Percentiles rank a stretch among this genome's conserved stretches.
These are phyloP conservation scores for Oikopleura vanhoeffeni DNA, from an alignment of 23 tunicate species.

Conservation along the genomic window DNA sequence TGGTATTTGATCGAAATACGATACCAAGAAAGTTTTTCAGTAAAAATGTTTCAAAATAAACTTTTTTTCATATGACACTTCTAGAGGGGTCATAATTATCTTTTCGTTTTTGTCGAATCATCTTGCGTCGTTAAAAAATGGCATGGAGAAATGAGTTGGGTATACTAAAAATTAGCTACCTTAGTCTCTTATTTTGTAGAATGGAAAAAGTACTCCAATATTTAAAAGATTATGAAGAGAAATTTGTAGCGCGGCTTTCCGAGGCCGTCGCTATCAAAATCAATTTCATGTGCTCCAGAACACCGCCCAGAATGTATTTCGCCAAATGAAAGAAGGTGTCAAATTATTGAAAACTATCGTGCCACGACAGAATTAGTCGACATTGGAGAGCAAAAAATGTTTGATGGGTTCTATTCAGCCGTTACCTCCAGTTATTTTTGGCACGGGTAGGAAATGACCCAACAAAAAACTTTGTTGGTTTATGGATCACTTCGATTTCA, in stretches of 20 bases:
- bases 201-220: constrained; percentile 43
- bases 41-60: too few species aligned
- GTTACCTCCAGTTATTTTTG: constrained; percentile 59
- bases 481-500: constrained; percentile 95
- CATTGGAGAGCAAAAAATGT: constrained; percentile 20
- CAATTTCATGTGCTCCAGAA: constrained; percentile 88
- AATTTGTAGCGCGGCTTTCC: constrained; percentile 45
- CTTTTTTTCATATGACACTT: too few species aligned
- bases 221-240: constrained; percentile 35
- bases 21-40: too few species aligned
- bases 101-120: too few species aligned
- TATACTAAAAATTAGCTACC: too few species aligned
- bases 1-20: too few species aligned
- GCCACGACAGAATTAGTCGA: neutral
- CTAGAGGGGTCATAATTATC: too few species aligned
- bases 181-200: too few species aligned
- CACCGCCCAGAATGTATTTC: constrained; percentile 39
- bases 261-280: constrained; percentile 74
- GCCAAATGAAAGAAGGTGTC: constrained; percentile 35
- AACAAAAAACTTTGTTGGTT: constrained; percentile 53
- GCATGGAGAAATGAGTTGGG: too few species aligned
- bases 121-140: too few species aligned
- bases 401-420: constrained; percentile 37
- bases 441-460: constrained; percentile 75
- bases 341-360: constrained; percentile 13